Conservation (phyloP, 2,888 invertebrate species). For the Acrocyrtus sp. region DNA sequence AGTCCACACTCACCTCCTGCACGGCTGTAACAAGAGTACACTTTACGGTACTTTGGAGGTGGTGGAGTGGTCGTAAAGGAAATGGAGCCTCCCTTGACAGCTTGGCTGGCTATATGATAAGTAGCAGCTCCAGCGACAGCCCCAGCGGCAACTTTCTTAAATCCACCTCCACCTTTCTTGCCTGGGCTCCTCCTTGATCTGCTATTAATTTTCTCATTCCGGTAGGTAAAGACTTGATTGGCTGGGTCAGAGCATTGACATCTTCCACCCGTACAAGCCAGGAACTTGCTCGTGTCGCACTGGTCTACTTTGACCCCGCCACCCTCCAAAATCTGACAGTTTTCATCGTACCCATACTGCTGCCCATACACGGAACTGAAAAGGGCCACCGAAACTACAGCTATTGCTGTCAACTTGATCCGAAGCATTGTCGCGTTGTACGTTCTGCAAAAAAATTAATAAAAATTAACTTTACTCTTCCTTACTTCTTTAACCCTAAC, state of each 20-base stretch:
- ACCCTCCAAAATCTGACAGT: conserved; percentile 18
- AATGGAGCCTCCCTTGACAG: background rate
- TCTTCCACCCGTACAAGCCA: conserved; percentile 17
- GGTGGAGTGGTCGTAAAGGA: background rate
- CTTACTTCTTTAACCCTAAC: too few relatives aligned
- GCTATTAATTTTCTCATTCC: background rate
- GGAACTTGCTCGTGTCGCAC: conserved; percentile 7
- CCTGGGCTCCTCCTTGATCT: conserved; percentile 12
- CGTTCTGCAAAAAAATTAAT: too few relatives aligned
- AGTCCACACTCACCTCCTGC: conserved; percentile 30
- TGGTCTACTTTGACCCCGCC: conserved; percentile 15
- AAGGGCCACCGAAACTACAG: too few relatives aligned
- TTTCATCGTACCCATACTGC: conserved; percentile 23
- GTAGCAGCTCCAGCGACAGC: conserved; percentile 22
- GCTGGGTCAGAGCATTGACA: conserved; percentile 35
- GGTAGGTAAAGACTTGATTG: conserved; percentile 22
- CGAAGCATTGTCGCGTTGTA: too few relatives aligned
- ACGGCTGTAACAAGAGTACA: conserved; percentile 22
- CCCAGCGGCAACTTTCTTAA: conserved; percentile 21
- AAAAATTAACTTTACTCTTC: too few relatives aligned
- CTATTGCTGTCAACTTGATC: too few relatives aligned
- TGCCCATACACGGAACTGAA: too few relatives aligned
- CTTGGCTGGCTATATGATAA: background rate
- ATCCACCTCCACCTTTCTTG: conserved; percentile 10
- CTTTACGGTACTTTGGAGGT: conserved; percentile 14